Percentiles rank a stretch among this genome's conserved stretches.
phyloP scores from a whole-genome alignment of 2,888 invertebrate species.

The Boloria euphrosyne region DNA sequence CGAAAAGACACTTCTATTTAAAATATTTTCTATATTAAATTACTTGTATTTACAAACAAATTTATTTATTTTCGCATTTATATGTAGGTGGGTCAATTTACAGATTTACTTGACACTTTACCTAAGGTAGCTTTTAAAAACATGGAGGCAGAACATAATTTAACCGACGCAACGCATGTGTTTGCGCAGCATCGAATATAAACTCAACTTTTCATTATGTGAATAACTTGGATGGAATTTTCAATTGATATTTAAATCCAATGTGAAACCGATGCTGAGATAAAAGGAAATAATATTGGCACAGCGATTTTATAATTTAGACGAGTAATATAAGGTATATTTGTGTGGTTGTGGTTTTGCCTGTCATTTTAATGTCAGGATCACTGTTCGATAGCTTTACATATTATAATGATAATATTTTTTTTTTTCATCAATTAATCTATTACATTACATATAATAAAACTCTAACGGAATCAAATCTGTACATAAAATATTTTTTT shows the following conservation, averaged over 20 bases:
- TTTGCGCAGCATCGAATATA: conserved; percentile 31
- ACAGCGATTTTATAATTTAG: conserved; percentile 15
- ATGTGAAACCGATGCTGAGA: conserved; percentile 27
- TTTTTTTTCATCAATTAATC: too few species aligned
- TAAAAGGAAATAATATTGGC: conserved; percentile 31
- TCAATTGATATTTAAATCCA: conserved; percentile 37
- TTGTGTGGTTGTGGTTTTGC: conserved; percentile 1
- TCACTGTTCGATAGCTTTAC: conserved; percentile 5
- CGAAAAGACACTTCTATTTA: too few species aligned
- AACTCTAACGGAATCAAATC: too few species aligned
- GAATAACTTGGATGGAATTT: conserved; percentile 35
- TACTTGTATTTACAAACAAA: too few species aligned
- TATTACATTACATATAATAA: too few species aligned
- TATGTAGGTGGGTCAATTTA: neutral
- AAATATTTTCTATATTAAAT: too few species aligned
- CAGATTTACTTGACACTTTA: neutral
- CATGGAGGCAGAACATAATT: conserved; percentile 32
- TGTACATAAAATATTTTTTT: too few species aligned
- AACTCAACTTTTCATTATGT: conserved; percentile 36
- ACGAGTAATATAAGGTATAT: neutral
- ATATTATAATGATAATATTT: neutral
- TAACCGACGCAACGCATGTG: conserved; percentile 23
- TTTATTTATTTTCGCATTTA: too few species aligned
- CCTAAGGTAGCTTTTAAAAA: conserved; percentile 28
- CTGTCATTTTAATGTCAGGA: neutral